Percentiles rank a stretch among this genome's conserved stretches.
These are phyloP conservation scores for Bombylius discolor DNA, from an alignment of 2,888 invertebrate genomes.

Conservation along the genomic window DNA sequence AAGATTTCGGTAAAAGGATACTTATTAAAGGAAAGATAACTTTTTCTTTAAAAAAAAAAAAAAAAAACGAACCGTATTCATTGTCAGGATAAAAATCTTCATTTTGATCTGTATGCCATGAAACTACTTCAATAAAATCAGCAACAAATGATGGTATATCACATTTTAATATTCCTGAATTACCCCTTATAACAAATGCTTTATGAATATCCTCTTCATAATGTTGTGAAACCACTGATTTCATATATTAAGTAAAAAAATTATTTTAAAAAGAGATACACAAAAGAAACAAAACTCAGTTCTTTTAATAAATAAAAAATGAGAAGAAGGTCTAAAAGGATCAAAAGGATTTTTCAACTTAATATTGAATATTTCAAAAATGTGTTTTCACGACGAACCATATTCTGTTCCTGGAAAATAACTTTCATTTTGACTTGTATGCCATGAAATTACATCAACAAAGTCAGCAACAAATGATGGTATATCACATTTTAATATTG, in stretches of 20 bases:
- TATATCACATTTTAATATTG: constrained; percentile 77
- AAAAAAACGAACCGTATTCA: constrained; percentile 34
- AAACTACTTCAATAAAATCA: constrained; percentile 77
- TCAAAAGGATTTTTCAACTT: too few species aligned
- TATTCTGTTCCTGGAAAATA: constrained; percentile 36
- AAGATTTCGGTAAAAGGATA: neutral
- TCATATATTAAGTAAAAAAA: neutral
- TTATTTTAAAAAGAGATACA: neutral
- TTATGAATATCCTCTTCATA: constrained; percentile 86
- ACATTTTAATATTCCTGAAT: constrained; percentile 78
- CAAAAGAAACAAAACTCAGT: neutral
- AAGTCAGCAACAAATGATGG: constrained; percentile 90
- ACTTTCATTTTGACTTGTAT: constrained; percentile 50
- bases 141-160: constrained; percentile 86
- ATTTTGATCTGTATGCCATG: constrained; percentile 67
- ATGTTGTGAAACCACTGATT: constrained; percentile 71
- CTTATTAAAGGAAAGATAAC: neutral
- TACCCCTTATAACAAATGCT: constrained; percentile 81
- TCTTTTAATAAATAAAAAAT: neutral
- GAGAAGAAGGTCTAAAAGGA: too few species aligned
- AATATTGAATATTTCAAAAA: neutral
- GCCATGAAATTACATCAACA: constrained; percentile 76
- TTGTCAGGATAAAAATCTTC: constrained; percentile 35
- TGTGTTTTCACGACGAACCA: constrained; percentile 25
- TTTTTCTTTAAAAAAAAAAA: neutral